Percentiles rank a stretch among this genome's conserved stretches.
Evolutionary conservation across 2,797 vertebrate species (phyloP).

Genomic region (Bovichtus diacanthus): DNA sequence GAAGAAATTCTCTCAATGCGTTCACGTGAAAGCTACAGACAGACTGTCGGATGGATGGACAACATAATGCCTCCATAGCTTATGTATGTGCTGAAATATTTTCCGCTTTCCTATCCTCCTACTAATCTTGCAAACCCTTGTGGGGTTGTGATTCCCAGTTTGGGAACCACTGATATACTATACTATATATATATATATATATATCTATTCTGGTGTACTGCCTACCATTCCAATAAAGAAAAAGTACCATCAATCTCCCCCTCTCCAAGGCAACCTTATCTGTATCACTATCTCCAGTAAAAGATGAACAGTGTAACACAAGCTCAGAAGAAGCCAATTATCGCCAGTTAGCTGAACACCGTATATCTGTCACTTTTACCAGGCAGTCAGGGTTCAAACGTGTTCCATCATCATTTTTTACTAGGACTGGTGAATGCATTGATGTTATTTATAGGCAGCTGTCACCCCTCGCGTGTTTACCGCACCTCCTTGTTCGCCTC

Average conservation of each 20-base stretch:
- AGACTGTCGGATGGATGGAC: too few relatives aligned
- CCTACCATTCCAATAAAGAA: slow-evolving; percentile 2
- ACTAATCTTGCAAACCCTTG: neutral
- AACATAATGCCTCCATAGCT: too few relatives aligned
- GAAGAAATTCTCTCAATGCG: too few relatives aligned
- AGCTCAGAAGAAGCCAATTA: slow-evolving; percentile 66
- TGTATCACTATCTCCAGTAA: slow-evolving; percentile 46
- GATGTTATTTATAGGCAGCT: slow-evolving; percentile 80
- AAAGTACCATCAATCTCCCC: slow-evolving; percentile 21
- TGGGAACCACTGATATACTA: neutral
- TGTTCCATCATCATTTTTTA: slow-evolving; percentile 77
- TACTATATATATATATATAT: too few relatives aligned
- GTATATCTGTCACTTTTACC: slow-evolving; percentile 78
- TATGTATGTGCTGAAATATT: too few relatives aligned
- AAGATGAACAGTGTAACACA: slow-evolving; percentile 35
- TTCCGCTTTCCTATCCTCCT: neutral
- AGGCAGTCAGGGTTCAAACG: slow-evolving; percentile 75
- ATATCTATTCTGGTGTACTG: neutral
- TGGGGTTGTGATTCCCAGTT: neutral
- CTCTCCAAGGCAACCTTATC: slow-evolving; percentile 41
- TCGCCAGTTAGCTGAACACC: slow-evolving; percentile 66
- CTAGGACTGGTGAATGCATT: slow-evolving; percentile 62
- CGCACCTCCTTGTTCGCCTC: slow-evolving; percentile 57
- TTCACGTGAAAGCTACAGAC: too few relatives aligned
- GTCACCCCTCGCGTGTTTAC: slow-evolving; percentile 63